Conservation (phyloP, 2,888 invertebrate genomes). For the Plebejus anna region DNA sequence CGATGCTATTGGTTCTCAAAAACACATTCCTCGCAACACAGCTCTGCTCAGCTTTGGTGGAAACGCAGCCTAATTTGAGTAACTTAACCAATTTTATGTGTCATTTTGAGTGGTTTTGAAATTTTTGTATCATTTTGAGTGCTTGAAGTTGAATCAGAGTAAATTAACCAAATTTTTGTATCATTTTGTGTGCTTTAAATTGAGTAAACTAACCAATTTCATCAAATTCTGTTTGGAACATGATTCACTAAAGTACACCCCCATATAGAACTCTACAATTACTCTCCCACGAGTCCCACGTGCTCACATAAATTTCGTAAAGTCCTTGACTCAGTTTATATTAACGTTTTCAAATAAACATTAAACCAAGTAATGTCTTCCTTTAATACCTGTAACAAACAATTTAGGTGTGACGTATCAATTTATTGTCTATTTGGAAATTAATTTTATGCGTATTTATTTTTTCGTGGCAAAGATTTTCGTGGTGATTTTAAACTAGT, state of each 20-base stretch:
- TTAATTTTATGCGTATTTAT: slow-evolving; percentile 1
- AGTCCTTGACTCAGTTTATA: slow-evolving; percentile 15
- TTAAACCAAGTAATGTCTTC: background rate
- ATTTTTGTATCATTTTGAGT: too few relatives aligned
- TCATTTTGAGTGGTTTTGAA: too few relatives aligned
- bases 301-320: slow-evolving; percentile 12
- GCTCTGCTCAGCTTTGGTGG: too few relatives aligned
- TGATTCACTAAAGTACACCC: background rate
- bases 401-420: background rate
- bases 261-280: background rate
- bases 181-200: too few relatives aligned
- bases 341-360: slow-evolving; percentile 14
- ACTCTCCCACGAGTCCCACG: background rate
- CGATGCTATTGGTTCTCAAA: too few relatives aligned
- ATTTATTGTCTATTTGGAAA: background rate
- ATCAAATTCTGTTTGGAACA: background rate
- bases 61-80: too few relatives aligned
- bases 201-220: background rate
- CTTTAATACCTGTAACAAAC: background rate
- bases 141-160: too few relatives aligned
- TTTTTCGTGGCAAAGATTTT: background rate
- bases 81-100: too few relatives aligned
- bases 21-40: too few relatives aligned
- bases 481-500: background rate
- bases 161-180: too few relatives aligned